Base-by-base conservation (phyloP, 2,797 vertebrate species). In the Neosilurus mollespiculum region DNA sequence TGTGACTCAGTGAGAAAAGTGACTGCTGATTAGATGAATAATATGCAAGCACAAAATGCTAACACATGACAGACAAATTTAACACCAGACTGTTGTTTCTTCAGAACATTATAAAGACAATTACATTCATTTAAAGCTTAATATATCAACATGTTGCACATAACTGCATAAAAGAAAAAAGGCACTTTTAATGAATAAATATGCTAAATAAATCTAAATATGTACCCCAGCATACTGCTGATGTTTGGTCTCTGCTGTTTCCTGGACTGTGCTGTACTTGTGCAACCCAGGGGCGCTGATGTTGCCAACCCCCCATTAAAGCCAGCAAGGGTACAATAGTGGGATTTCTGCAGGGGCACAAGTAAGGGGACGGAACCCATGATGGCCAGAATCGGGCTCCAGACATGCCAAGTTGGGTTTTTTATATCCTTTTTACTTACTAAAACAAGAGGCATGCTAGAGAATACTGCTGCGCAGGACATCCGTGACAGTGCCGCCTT, bases 401-500 rank as follows among this genome's bases (percentile, higher is more conserved):
- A 83, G 65, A 53, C 58, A 11, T 67, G 67, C 82, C 78, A 72
- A 76, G 58, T 30, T 54, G 66, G 66, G 78, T 61, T 71, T 76
- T 76, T 80, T 80, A 61, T 80, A 53, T 76, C 16, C 24, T 53
- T 65, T 56, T 59, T 49, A 56, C 24, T 75, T 58, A 43, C 62
- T 73, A 76, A 85, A 81, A 81, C 80, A 85, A 71, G 80, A 58
- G 70, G 30, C 69, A 73, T 75, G 26, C 18, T 71, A 64, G 61
- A 69, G 71, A 84, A 61, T 72, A 71, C 64, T 18, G 16, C 66
- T 67, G 75, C 24, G 71, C 72, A 51, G 37, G 73, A 53, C 15
- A 49, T 78, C 84, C 78, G 73, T 54, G 75, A 53, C 18, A 49
- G 73, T 77, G 72, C 54, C 58, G 56, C 81, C 83, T 85, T 85